A percentile compares a stretch with the other conserved stretches of the same genome.
Evolutionary conservation across 2,797 vertebrate species (phyloP).

Genomic region (Buceros bicornis): DNA sequence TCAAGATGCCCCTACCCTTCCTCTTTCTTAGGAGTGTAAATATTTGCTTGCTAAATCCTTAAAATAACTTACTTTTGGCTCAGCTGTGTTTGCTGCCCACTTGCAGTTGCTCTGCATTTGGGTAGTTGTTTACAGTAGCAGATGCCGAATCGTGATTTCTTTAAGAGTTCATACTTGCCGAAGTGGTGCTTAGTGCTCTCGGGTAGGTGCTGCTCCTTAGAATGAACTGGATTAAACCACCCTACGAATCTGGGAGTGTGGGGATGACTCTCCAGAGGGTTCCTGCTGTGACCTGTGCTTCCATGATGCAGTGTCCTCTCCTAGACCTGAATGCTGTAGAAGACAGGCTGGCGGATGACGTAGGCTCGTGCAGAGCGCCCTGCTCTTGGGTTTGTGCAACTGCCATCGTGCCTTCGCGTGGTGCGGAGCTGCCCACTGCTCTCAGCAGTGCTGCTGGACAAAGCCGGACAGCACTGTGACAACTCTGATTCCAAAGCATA

Average conservation of each 20-base stretch:
- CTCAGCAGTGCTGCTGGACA: background rate
- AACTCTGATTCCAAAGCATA: background rate
- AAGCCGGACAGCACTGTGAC: background rate
- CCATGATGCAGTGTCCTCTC: background rate
- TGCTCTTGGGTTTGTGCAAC: background rate
- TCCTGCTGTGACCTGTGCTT: background rate
- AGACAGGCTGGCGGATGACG: background rate
- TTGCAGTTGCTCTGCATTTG: background rate
- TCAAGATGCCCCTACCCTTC: background rate
- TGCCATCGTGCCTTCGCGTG: background rate
- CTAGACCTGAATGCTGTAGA: background rate
- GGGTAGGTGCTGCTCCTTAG: background rate
- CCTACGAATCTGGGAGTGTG: accelerated
- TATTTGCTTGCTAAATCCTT: background rate
- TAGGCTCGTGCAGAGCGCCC: background rate
- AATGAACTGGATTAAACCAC: background rate
- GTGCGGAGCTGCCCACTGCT: background rate
- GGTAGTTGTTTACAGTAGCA: background rate
- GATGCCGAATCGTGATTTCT: background rate
- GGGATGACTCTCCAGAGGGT: background rate
- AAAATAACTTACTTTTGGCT: background rate
- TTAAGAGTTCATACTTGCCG: background rate
- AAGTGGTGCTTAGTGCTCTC: background rate
- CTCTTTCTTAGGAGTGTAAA: background rate
- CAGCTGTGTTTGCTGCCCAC: background rate